Evolutionary conservation across 2,797 vertebrate genomes (phyloP), one percentile per base, ranked within the genome.

Genomic region (Fistularia commersonii): DNA sequence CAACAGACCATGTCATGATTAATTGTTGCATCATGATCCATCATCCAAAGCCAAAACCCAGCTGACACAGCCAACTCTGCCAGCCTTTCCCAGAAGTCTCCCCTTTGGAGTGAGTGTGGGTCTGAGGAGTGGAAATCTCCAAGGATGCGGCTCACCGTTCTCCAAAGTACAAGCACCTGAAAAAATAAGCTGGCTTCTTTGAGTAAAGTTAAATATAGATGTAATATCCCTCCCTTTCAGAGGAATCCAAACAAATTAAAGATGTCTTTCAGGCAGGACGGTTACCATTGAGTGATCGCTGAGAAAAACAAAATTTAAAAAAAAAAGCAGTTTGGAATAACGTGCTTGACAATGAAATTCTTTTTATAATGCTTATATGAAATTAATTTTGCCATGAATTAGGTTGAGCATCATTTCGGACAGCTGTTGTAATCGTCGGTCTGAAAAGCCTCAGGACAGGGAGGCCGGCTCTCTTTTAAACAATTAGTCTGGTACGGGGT

Each of bases 131-230:
- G 91, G 89, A 92, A 93, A 90, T 87, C 91, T 94, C 90, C 89
- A 91, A 87, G 90, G 90, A 77, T 91, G 91, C 84, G 90, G 90
- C 92, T 93, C 92, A 90, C 88, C 87, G 55, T 90, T 84, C 87
- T 90, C 88, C 91, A 93, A 81, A 97, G 93, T 93, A 94, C 91
- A 93, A 94, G 92, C 95, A 98, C 94, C 94, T 97, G 94, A 92
- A 88, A 94, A 95, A 98, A 97, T 93, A 97, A 92, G 91, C 90
- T 79, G 89, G 88, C 88, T 87, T 83, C 84, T 93, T 90, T 89
- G 91, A 93, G 85, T 78, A 86, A 89, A 89, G 90, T 93, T 94
- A 95, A 93, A 94, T 94, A 93, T 92, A 94, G 93, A 92, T 90
- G 90, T 92, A 93, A 92, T 92, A 89, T 91, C 90, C 90, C 90